A percentile compares a stretch with the other conserved stretches of the same genome.
Evolutionary conservation across 2,113 vertebrate species (phyloP).

Genomic region (Podiceps cristatus): DNA sequence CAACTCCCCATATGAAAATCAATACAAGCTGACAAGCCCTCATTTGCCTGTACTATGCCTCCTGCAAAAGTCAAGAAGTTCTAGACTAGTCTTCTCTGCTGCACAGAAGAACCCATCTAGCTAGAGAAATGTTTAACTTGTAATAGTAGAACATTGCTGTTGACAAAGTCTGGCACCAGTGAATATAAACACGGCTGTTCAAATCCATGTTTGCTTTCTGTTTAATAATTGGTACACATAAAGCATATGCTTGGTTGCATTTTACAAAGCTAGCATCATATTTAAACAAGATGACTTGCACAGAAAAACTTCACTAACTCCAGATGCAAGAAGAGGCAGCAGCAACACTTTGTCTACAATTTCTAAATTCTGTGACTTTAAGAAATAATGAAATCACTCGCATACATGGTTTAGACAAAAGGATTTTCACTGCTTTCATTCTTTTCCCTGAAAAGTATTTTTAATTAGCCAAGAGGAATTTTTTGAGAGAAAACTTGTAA

Average conservation of each 20-base stretch:
- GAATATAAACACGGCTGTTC: not conserved
- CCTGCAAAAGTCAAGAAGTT: not conserved
- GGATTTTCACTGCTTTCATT: not conserved
- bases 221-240: not conserved
- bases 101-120: not conserved
- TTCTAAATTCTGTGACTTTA: not conserved
- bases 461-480: not conserved
- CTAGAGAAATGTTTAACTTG: slow-evolving; percentile 14
- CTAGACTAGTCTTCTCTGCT: not conserved
- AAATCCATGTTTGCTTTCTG: slow-evolving; percentile 29
- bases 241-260: not conserved
- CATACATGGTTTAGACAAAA: not conserved
- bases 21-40: not conserved
- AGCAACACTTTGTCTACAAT: not conserved
- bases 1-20: not conserved
- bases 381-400: not conserved
- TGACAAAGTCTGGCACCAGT: not conserved
- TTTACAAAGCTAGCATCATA: not conserved
- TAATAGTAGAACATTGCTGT: not conserved
- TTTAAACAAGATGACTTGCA: not conserved
- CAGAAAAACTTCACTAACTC: not conserved
- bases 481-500: not conserved
- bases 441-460: not conserved
- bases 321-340: not conserved
- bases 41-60: not conserved